Base-by-base conservation (phyloP, 1,140 invertebrate genomes). In the Tigriopus japonicus region DNA sequence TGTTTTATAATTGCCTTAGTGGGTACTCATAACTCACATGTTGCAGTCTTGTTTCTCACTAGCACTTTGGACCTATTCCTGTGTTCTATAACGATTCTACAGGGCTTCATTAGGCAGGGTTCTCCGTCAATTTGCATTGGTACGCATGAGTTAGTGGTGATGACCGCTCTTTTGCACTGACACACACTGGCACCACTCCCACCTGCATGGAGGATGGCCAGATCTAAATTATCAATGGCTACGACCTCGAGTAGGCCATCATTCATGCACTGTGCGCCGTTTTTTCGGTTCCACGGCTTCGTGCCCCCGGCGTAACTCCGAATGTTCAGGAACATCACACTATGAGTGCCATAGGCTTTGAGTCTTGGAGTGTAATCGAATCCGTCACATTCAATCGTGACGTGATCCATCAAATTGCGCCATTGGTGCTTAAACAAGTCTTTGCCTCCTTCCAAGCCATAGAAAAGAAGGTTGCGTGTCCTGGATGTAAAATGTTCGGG, bases 51-150 rank as follows among this genome's bases (percentile, higher is more conserved):
- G 15, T 59, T 59, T 43, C 43, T 43, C 21, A 17, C 41, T 17
- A 59, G 42, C 28, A 59, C 49, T 49, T 59, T 45, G 19, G 42
- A 49, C 45, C 45, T 49, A 17, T 15, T 15, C 45, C 45, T 49
- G 43, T 28, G 13, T 59, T 28, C 42, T 52, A 59, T 49, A 12
- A 13, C 12, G n/a, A 59, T 59, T 42, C 10, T n/a, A 28, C 58
- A 59, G n/a, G 58, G 58, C 17, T 49, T 43, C 42, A 59, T 42
- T 7, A 59, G n/a, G 28, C 28, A 42, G 2, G 58, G 58, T 24
- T 59, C 58, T 3, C 58, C 58, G 24, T 59, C 58, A 3, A 59
- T 28, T 45, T 59, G 58, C 58, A 59, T 59, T n/a, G 58, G 58
- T 13, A 59, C 42, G 23, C 42, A 15, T 23, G 17, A 15, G 12